These are phyloP conservation scores for Melanerpes aurifrons DNA, from an alignment of 2,113 vertebrate species.

Conservation along the genomic window DNA sequence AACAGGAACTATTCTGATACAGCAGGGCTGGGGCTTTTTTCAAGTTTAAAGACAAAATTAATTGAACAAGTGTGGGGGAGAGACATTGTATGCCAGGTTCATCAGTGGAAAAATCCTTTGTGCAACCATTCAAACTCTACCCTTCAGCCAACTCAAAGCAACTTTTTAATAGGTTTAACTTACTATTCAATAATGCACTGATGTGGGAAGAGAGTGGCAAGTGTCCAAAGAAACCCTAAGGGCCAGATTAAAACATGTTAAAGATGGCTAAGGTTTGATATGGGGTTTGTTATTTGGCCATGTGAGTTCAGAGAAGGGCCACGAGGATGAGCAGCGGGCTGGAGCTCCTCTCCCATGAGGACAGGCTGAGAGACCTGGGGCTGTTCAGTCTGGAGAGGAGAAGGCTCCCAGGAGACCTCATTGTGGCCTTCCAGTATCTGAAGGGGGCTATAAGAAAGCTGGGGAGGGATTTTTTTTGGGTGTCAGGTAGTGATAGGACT, in stretches of 20 bases:
- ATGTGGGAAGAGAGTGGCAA: neutral
- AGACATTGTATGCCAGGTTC: neutral
- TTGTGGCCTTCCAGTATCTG: no score
- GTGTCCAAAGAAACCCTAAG: slow-evolving; percentile 1
- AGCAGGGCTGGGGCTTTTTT: neutral
- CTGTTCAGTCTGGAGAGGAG: no score
- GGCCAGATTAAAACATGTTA: neutral
- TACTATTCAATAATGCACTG: slow-evolving; percentile 5
- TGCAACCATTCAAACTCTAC: neutral
- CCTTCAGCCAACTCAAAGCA: neutral
- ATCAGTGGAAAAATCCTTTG: slow-evolving; percentile 41
- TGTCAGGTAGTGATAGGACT: no score
- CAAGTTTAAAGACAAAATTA: slow-evolving; percentile 51
- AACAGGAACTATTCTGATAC: slow-evolving; percentile 15
- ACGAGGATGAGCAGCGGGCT: no score
- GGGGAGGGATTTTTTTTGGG: no score
- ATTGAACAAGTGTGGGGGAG: slow-evolving; percentile 25
- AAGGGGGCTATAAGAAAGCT: no score
- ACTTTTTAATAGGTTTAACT: slow-evolving; percentile 24
- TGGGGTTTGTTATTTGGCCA: neutral
- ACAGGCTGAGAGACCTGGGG: no score
- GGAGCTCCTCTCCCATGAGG: no score
- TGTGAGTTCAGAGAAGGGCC: neutral
- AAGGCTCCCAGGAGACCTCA: no score
- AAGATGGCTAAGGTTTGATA: neutral